These are phyloP conservation scores for Nycticorax nycticorax DNA, from an alignment of 2,113 vertebrate genomes.

Conservation along the genomic window DNA sequence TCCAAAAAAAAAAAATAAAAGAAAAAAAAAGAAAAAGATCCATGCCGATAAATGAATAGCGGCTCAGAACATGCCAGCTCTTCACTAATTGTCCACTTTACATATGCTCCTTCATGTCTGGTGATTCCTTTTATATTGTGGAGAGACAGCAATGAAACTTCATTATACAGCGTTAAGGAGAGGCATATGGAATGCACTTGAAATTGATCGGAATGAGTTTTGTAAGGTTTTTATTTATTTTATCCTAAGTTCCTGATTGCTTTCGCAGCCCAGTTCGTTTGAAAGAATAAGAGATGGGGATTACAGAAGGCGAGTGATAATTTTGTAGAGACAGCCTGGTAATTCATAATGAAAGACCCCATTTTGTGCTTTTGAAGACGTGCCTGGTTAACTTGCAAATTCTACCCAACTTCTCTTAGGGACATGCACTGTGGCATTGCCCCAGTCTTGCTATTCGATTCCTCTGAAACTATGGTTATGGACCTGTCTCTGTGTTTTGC, in stretches of 20 bases:
- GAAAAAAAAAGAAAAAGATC: not conserved
- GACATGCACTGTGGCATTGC: not conserved
- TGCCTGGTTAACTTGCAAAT: not conserved
- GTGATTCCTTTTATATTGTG: not conserved
- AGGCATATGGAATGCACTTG: not conserved
- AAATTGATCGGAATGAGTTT: not conserved
- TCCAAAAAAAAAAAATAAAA: not conserved
- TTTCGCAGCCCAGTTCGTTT: not conserved
- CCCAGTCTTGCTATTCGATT: not conserved
- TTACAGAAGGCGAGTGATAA: not conserved
- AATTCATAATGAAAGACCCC: not conserved
- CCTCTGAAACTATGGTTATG: not conserved
- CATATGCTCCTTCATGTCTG: conserved; percentile 4
- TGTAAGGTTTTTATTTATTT: conserved; percentile 8
- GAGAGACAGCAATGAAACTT: conserved; percentile 1
- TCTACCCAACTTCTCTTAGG: not conserved
- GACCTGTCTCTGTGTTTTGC: not conserved
- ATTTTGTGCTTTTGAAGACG: not conserved
- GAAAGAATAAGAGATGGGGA: not conserved
- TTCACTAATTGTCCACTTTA: conserved; percentile 45
- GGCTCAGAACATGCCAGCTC: conserved; percentile 19
- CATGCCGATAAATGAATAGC: conserved; percentile 17
- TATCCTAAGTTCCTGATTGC: not conserved
- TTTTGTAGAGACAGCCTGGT: not conserved
- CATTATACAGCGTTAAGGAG: not conserved